Percentiles rank a stretch among this genome's conserved stretches.
Evolutionary conservation across 2,888 invertebrate species (phyloP).

Genomic region (Muscina levida): DNA sequence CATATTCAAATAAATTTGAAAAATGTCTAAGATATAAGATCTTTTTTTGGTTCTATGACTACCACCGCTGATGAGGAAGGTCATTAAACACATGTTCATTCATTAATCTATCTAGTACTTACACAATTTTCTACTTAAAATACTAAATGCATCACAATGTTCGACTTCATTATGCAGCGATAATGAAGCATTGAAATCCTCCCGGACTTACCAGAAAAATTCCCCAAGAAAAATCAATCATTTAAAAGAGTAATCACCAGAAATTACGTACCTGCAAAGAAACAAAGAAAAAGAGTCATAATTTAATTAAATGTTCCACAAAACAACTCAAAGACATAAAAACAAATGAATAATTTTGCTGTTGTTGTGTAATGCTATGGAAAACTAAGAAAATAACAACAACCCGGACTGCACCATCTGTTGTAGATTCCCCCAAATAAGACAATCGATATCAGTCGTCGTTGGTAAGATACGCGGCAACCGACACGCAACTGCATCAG

Average conservation of each 20-base stretch:
- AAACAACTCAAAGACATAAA: slow-evolving; percentile 35
- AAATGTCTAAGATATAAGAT: too few relatives aligned
- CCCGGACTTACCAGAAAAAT: slow-evolving; percentile 21
- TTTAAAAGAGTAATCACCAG: slow-evolving; percentile 11
- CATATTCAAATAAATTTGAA: too few relatives aligned
- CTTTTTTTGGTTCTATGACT: too few relatives aligned
- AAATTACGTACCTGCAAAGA: slow-evolving; percentile 61
- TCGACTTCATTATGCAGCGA: too few relatives aligned
- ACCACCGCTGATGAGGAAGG: too few relatives aligned
- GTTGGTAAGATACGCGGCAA: slow-evolving; percentile 2
- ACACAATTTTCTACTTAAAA: too few relatives aligned
- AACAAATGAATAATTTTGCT: slow-evolving; percentile 41
- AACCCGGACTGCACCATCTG: slow-evolving; percentile 17
- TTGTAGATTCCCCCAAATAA: slow-evolving; percentile 10
- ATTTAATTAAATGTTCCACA: slow-evolving; percentile 60
- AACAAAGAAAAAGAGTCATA: slow-evolving; percentile 49
- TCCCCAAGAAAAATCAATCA: slow-evolving; percentile 10
- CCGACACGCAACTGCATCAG: slow-evolving; percentile 38
- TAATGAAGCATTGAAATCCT: slow-evolving; percentile 27
- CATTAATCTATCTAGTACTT: too few relatives aligned
- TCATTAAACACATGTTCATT: too few relatives aligned
- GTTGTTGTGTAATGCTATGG: slow-evolving; percentile 28
- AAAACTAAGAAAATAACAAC: slow-evolving; percentile 8
- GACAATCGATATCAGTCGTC: slow-evolving; percentile 57
- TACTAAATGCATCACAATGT: too few relatives aligned